These are phyloP conservation scores for Malthinus flaveolus DNA, from an alignment of 2,888 invertebrate genomes.

Conservation along the genomic window DNA sequence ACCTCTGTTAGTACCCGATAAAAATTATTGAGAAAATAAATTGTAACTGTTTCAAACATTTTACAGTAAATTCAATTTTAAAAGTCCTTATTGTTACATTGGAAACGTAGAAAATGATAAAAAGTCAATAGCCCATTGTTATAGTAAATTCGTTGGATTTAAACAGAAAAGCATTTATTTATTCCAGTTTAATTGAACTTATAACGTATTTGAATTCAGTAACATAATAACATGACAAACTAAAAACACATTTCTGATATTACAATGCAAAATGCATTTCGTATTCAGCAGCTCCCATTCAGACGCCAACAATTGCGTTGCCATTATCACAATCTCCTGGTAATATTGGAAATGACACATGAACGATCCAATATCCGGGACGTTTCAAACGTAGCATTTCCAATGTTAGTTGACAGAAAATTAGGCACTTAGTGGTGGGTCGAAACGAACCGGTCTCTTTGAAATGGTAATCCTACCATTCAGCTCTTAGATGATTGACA, in stretches of 20 bases:
- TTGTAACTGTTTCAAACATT: too few species aligned
- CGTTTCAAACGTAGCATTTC: slow-evolving; percentile 43
- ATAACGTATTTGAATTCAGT: background rate
- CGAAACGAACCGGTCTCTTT: slow-evolving; percentile 45
- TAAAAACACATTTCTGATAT: slow-evolving; percentile 39
- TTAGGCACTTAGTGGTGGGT: slow-evolving; percentile 52
- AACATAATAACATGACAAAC: slow-evolving; percentile 39
- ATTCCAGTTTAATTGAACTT: too few species aligned
- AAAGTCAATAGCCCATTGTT: too few species aligned
- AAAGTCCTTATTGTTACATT: too few species aligned
- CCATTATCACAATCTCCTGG: slow-evolving; percentile 44
- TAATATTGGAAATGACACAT: slow-evolving; percentile 49
- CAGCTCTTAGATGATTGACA: slow-evolving; percentile 49
- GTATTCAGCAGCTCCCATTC: slow-evolving; percentile 39
- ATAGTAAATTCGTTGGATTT: too few species aligned
- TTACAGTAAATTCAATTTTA: too few species aligned
- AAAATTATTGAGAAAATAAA: too few species aligned
- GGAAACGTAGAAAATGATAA: too few species aligned
- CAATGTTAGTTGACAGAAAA: slow-evolving; percentile 50
- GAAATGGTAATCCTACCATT: slow-evolving; percentile 50
- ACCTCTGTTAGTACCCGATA: too few species aligned
- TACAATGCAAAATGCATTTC: slow-evolving; percentile 43
- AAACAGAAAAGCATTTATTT: too few species aligned
- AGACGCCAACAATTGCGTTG: slow-evolving; percentile 40
- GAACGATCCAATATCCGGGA: slow-evolving; percentile 48